Base-by-base conservation (phyloP, 2,888 invertebrate genomes). In the Plutella xylostella region DNA sequence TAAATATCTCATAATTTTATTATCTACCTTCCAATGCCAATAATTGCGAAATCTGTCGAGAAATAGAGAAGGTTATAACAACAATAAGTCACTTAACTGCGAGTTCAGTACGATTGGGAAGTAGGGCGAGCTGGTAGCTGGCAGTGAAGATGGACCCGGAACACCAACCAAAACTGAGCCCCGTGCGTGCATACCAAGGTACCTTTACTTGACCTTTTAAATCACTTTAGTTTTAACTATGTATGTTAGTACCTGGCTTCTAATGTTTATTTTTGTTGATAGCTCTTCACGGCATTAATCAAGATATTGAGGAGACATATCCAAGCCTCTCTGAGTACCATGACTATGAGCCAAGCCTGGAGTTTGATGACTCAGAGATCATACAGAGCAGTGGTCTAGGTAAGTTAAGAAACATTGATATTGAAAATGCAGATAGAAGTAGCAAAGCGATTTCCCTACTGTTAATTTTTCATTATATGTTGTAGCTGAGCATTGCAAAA, bases 341-440 rank as follows among this genome's bases (percentile, higher is more conserved):
- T 68, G 96, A 96, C 78, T 94, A 96, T 71, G 97, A 98, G 72
- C 97, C 97, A 12, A 93, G 95, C 77, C 85, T 97, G 68, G 97
- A 97, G 74, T 97, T 97, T 83, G 97, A 98, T 83, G 97, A 97
- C 74, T 93, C 95, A 12, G 97, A 97, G 80, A 76, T 95, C 47
- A 89, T 88, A 60, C 88, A 91, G 60, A 85, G 89, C 42, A 85
- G 88, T 46, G 87, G 89, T 55, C 86, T 90, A 69, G 90, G 93
- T 92, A 86, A 87, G 7, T 33, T 28, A 12, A n/a, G n/a, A n/a
- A n/a, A n/a, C n/a, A n/a, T n/a, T n/a, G n/a, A n/a, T n/a, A n/a
- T n/a, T n/a, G n/a, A n/a, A n/a, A n/a, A n/a, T n/a, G n/a, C n/a
- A n/a, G n/a, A n/a, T n/a, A n/a, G n/a, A n/a, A n/a, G n/a, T n/a